Base-by-base conservation (phyloP, 2,113 vertebrate genomes). In the Mastomys coucha region DNA sequence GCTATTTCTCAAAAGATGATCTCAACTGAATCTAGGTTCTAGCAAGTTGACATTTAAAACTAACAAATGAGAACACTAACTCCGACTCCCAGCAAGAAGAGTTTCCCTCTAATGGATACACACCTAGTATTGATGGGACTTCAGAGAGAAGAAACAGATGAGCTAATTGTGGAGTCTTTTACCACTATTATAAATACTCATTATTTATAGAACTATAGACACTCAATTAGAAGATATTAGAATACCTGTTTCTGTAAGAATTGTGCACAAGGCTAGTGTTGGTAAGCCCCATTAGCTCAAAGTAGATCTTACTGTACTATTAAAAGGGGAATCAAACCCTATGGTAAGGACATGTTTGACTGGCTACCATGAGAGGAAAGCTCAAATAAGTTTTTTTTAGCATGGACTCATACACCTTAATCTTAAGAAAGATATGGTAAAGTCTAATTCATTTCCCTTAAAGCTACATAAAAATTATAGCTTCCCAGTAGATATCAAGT, bases 401-500 rank as follows among this genome's bases (percentile, higher is more conserved):
- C 2, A 45, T 0, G 4, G 33, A 65, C 5, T 75, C 53, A 0
- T 8, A 53, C 0, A 28, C 28, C 9, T 20, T 42, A 2, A n/a
- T 53, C 75, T 36, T 72, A 49, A 42, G 91, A 53, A 51, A 72
- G 49, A 36, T 69, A 10, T 20, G 0, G 4, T 36, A 63, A 14
- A 20, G n/a, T 92, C 70, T 67, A 69, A 17, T 72, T 69, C 84
- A 17, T 36, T 58, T 69, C 72, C 33, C 60, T 96, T 76, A 76
- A 69, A n/a, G 69, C 5, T 45, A 51, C 42, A 51, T 80, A 85
- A 94, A 95, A 69, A 39, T 4, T 49, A 94, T 24, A 88, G 92
- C 80, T 78, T 91, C 95, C 94, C 91, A 36, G 36, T 2, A 93
- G 94, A 65, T 56, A 73, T 26, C 60, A 82, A 95, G 82, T 69